These are phyloP conservation scores for Xanthostigma xanthostigma DNA, from an alignment of 2,888 invertebrate genomes.

Conservation along the genomic window DNA sequence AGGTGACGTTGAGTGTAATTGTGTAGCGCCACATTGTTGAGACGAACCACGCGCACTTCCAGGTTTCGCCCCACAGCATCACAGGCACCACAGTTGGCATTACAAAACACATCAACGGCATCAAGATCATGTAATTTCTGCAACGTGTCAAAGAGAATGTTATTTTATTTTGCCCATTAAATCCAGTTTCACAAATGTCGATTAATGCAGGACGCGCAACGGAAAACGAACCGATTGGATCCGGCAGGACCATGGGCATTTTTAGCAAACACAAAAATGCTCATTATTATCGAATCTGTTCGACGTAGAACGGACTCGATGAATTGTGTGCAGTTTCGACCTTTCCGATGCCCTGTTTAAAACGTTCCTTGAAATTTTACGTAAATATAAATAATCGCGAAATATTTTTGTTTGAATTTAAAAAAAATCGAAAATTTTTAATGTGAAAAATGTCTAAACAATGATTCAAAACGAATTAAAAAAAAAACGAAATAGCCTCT, in stretches of 20 bases:
- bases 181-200: no score
- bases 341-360: no score
- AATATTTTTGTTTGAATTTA: neutral
- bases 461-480: neutral
- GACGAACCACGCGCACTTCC: constrained; percentile 48
- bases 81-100: constrained; percentile 65
- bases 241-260: no score
- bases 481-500: constrained; percentile 24
- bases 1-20: constrained; percentile 69
- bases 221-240: no score
- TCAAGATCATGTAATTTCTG: constrained; percentile 49
- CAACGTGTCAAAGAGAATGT: no score
- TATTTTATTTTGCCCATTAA: no score
- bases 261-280: neutral
- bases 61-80: constrained; percentile 62
- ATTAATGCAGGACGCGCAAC: no score
- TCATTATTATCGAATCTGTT: neutral
- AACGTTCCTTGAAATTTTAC: no score
- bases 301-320: neutral
- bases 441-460: no score
- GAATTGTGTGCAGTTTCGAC: no score
- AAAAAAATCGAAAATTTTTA: constrained; percentile 10
- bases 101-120: constrained; percentile 59
- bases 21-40: constrained; percentile 62
- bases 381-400: no score